A percentile compares a stretch with the other conserved stretches of the same genome.
Conservation (phyloP, 2,888 invertebrate genomes). For the Clunio marinus region DNA sequence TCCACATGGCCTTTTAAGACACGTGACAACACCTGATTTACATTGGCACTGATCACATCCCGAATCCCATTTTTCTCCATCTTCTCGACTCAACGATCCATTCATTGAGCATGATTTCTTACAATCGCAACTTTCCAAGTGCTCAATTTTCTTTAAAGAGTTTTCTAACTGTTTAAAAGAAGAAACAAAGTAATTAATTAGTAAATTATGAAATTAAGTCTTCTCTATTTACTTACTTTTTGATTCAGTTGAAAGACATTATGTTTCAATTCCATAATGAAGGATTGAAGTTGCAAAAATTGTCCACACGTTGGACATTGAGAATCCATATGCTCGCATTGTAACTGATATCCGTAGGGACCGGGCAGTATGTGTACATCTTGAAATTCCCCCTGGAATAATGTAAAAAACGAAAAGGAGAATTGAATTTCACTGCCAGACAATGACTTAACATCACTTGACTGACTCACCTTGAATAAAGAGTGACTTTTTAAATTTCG, state of each 20-base stretch:
- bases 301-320: slow-evolving; percentile 89
- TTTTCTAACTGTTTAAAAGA: slow-evolving; percentile 60
- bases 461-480: slow-evolving; percentile 72
- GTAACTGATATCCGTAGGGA: slow-evolving; percentile 78
- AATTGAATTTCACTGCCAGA: no score
- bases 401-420: no score
- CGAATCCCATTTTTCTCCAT: slow-evolving; percentile 79
- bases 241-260: slow-evolving; percentile 76
- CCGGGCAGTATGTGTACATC: slow-evolving; percentile 81
- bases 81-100: slow-evolving; percentile 68
- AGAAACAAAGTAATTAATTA: background rate
- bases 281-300: slow-evolving; percentile 76
- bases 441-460: no score
- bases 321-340: slow-evolving; percentile 81
- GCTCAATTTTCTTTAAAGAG: slow-evolving; percentile 52
- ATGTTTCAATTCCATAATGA: slow-evolving; percentile 73
- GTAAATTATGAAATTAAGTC: slow-evolving; percentile 14
- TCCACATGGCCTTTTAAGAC: slow-evolving; percentile 77
- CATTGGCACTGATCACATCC: slow-evolving; percentile 86
- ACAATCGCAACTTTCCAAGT: slow-evolving; percentile 85
- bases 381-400: slow-evolving; percentile 79
- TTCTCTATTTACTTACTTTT: slow-evolving; percentile 61
- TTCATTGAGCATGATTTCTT: slow-evolving; percentile 81
- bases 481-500: slow-evolving; percentile 73
- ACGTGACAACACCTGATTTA: slow-evolving; percentile 82